Evolutionary conservation across 2,797 vertebrate species (phyloP), one percentile per base, ranked within the genome.

Genomic region (Bradypodion ventrale): DNA sequence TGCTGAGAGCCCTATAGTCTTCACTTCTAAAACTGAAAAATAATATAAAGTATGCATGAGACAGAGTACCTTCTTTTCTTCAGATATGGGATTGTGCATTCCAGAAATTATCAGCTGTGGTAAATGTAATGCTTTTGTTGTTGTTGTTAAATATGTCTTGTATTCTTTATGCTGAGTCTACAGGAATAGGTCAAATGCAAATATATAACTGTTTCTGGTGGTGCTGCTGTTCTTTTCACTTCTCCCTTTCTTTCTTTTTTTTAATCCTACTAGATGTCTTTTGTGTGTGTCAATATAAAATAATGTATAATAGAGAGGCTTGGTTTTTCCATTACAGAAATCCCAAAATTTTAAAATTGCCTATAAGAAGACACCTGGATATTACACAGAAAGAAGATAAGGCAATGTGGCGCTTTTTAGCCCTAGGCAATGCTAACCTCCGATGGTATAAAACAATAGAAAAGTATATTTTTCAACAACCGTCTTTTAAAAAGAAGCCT

Each of bases 241-340:
- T 75, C 9, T 35, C 59, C 56, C 21, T 27, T 66, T 65, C 10
- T 63, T 87, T 89, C 65, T 84, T 81, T 40, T 66, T n/a, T 76
- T 21, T 76, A 44, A 56, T 16, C 49, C 19, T 89, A 83, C 70
- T 89, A 90, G 89, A 86, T 93, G 91, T 87, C 85, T 87, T 32
- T 91, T 93, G 93, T 92, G 93, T 92, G 91, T 92, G 91, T 84
- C 75, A 74, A 70, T 89, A 85, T 92, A 90, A 87, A 89, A 90
- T 86, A 85, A 69, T 75, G 52, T 78, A 7, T 49, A 82, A 69
- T 77, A 87, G 77, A 93, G 83, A 92, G 80, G 72, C 63, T 78
- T 74, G 82, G 91, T 90, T 92, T 89, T 90, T 90, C 87, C n/a
- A 65, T 91, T 69, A 88, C 80, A 89, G 62, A 90, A 92, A 70